Evolutionary conservation across 2,888 invertebrate species (phyloP), one percentile per base, ranked within the genome.

Genomic region (Drosophila emarginata): DNA sequence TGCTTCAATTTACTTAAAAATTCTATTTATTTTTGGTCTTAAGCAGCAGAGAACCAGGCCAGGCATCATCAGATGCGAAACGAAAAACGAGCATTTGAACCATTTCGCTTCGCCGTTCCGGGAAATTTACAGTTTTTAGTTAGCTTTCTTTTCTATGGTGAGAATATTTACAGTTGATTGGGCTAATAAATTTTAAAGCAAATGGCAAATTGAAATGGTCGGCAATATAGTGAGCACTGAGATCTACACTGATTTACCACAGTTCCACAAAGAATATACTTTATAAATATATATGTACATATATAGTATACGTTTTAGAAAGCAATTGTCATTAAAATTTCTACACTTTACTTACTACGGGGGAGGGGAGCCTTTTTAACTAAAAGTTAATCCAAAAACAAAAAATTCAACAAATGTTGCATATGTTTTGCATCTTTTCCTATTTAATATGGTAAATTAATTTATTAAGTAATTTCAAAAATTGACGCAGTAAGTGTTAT

Each of bases 1-100:
- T 56, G 72, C 82, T 79, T 69, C 82, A 76, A 81, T 83, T 83
- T 85, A 83, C 87, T 83, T 83, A 76, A 79, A 83, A 83, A 83
- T 83, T 83, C 87, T 79, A 87, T 85, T 87, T 87, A 87, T 77
- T 83, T 85, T 81, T 58, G 61, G 52, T 72, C 67, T 76, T 73
- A 77, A 78, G 73, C 73, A 83, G 66, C 50, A 32, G 37, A 15
- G 32, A 36, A 39, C 36, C 15, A 45, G 9, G 15, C 36, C 15
- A 45, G 9, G 15, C 40, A 45, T 21, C 45, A 45, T 45, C 45
- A 45, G 45, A 45, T 45, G 45, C 15, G 18, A 45, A 45, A 11
- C 18, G 12, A 45, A 18, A 45, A 45, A 45, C 9, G 18, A 15
- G 18, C 7, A 45, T 4, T 21, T 21, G 11, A 45, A 45, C 45